These are phyloP conservation scores for Aleiodes leptofemur DNA, from an alignment of 2,888 invertebrate species.

Conservation along the genomic window DNA sequence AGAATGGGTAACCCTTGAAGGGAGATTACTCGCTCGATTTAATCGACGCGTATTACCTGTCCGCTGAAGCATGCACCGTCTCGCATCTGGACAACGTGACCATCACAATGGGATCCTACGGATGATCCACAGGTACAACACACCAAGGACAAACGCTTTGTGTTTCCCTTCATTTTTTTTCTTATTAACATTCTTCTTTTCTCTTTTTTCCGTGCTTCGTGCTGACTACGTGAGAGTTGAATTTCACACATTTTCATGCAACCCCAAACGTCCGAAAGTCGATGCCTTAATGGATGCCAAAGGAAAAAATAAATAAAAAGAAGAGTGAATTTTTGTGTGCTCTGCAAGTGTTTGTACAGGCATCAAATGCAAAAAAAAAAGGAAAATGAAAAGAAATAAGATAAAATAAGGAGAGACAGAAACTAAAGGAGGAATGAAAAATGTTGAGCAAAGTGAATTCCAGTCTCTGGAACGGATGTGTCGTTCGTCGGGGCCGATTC, in stretches of 20 bases:
- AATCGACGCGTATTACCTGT: slow-evolving; percentile 38
- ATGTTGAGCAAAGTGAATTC: slow-evolving; percentile 44
- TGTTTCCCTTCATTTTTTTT: slow-evolving; percentile 23
- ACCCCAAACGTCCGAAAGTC: slow-evolving; percentile 18
- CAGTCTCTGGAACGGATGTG: slow-evolving; percentile 45
- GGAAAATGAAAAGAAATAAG: slow-evolving; percentile 16
- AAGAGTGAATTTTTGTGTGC: slow-evolving; percentile 28
- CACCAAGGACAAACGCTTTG: slow-evolving; percentile 23
- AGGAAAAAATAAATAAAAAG: slow-evolving; percentile 3
- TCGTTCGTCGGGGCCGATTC: slow-evolving; percentile 44
- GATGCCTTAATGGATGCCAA: slow-evolving; percentile 6
- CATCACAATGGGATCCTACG: slow-evolving; percentile 32
- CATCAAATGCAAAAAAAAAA: slow-evolving; percentile 10
- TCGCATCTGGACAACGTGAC: slow-evolving; percentile 37
- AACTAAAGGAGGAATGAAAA: slow-evolving; percentile 31
- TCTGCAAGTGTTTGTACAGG: slow-evolving; percentile 34
- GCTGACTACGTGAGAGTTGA: slow-evolving; percentile 24
- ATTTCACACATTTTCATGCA: slow-evolving; percentile 32
- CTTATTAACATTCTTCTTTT: slow-evolving; percentile 24
- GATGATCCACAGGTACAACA: slow-evolving; percentile 21
- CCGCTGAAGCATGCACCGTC: slow-evolving; percentile 33
- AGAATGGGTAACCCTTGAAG: not conserved
- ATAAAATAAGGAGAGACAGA: slow-evolving; percentile 16
- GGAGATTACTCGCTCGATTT: slow-evolving; percentile 42
- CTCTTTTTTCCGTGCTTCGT: slow-evolving; percentile 15